Percentiles rank a stretch among this genome's conserved stretches.
Evolutionary conservation across 1,140 invertebrate species (phyloP).

Genomic region (Diploscapter pachys): DNA sequence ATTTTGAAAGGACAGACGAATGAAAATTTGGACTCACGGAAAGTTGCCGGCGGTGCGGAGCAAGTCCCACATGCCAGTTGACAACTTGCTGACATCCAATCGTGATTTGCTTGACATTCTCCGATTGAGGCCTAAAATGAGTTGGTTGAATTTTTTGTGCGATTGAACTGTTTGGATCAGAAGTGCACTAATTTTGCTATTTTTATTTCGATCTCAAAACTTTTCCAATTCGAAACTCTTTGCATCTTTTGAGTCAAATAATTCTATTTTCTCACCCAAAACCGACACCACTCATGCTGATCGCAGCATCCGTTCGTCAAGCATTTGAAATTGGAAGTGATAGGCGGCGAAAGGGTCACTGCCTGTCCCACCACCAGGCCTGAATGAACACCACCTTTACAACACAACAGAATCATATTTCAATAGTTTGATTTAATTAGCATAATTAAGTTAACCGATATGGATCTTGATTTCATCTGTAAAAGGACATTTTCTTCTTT

Average conservation of each 20-base stretch:
- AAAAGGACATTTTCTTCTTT: too few species aligned
- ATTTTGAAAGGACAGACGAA: neutral
- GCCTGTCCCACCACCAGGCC: too few species aligned
- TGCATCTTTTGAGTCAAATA: neutral
- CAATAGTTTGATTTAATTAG: too few species aligned
- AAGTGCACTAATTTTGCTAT: neutral
- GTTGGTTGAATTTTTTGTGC: neutral
- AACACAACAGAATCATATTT: too few species aligned
- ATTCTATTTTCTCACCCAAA: too few species aligned
- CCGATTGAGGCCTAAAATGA: slow-evolving; percentile 56
- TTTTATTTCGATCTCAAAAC: neutral
- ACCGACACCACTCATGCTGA: too few species aligned
- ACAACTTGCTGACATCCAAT: slow-evolving; percentile 55
- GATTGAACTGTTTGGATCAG: neutral
- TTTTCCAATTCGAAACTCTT: neutral
- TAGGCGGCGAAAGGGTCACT: too few species aligned
- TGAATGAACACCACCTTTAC: too few species aligned
- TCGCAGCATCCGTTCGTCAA: too few species aligned
- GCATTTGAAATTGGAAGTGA: too few species aligned
- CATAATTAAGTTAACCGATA: too few species aligned
- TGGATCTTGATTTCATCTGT: too few species aligned
- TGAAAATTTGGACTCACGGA: neutral
- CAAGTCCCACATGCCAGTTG: slow-evolving; percentile 51
- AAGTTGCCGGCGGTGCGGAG: slow-evolving; percentile 11
- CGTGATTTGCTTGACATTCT: slow-evolving; percentile 50